phyloP scores from a whole-genome alignment of 2,888 invertebrate species.

The Ypsolopha scabrella region DNA sequence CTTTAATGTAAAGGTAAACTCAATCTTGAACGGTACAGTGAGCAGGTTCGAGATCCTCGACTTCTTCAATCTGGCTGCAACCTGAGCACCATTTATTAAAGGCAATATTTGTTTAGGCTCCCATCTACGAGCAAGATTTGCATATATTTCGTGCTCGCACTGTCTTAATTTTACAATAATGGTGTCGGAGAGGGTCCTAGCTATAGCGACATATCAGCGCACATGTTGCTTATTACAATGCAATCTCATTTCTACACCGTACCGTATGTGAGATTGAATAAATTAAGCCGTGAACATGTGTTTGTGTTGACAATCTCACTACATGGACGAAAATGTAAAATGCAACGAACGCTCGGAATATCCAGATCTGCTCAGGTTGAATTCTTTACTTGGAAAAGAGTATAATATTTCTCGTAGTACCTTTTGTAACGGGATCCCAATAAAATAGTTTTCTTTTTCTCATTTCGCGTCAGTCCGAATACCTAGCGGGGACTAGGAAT shows the following conservation, averaged over 20 bases:
- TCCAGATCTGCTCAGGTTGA: neutral
- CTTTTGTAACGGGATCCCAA: neutral
- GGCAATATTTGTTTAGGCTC: conserved; percentile 45
- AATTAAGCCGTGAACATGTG: neutral
- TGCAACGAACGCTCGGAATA: too few relatives aligned
- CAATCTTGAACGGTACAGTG: too few relatives aligned
- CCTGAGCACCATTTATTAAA: conserved; percentile 26
- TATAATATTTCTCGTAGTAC: neutral
- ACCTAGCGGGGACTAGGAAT: conserved; percentile 11
- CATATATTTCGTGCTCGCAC: conserved; percentile 60
- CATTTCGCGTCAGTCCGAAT: neutral
- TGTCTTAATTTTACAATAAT: conserved; percentile 63
- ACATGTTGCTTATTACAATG: conserved; percentile 41
- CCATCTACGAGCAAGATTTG: conserved; percentile 34
- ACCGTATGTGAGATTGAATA: conserved; percentile 1
- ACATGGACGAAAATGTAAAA: too few relatives aligned
- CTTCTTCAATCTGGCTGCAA: conserved; percentile 11
- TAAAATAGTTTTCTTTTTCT: neutral
- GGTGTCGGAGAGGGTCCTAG: conserved; percentile 24
- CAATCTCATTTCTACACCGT: conserved; percentile 32
- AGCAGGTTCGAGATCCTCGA: neutral
- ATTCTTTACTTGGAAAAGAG: neutral
- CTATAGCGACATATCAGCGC: conserved; percentile 22
- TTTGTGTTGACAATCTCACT: neutral
- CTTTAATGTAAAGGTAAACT: too few relatives aligned